Conservation (phyloP, 2,113 vertebrate species). For the Lepidiolamprologus cunningtoni region DNA sequence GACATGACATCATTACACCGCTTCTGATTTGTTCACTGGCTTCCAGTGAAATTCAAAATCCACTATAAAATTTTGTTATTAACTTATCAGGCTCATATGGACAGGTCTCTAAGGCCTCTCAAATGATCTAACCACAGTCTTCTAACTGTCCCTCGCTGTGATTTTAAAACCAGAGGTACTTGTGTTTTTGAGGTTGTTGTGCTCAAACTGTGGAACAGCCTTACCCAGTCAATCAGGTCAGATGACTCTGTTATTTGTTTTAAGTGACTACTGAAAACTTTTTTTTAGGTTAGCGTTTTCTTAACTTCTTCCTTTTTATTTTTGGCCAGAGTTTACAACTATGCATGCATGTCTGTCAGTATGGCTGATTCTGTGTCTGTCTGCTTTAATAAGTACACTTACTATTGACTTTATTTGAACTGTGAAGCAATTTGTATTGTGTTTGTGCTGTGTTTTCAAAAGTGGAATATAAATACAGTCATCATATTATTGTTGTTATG, state of each 20-base stretch:
- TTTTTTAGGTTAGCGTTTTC: accelerated
- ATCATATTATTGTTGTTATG: background rate
- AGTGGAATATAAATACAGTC: background rate
- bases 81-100: background rate
- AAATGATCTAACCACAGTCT: background rate
- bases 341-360: accelerated
- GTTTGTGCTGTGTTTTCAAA: background rate
- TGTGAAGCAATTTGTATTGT: background rate
- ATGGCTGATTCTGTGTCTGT: background rate
- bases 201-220: background rate
- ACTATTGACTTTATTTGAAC: background rate
- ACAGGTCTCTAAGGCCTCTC: background rate
- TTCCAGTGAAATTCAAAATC: background rate
- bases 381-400: background rate
- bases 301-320: background rate
- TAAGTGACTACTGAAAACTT: background rate
- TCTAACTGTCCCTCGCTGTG: background rate
- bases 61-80: background rate
- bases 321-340: background rate
- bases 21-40: background rate
- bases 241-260: background rate
- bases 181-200: background rate
- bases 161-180: background rate
- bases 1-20: background rate
- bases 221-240: background rate